phyloP scores from a whole-genome alignment of 1,140 invertebrate species.

The Aphelenchoides avenae region DNA sequence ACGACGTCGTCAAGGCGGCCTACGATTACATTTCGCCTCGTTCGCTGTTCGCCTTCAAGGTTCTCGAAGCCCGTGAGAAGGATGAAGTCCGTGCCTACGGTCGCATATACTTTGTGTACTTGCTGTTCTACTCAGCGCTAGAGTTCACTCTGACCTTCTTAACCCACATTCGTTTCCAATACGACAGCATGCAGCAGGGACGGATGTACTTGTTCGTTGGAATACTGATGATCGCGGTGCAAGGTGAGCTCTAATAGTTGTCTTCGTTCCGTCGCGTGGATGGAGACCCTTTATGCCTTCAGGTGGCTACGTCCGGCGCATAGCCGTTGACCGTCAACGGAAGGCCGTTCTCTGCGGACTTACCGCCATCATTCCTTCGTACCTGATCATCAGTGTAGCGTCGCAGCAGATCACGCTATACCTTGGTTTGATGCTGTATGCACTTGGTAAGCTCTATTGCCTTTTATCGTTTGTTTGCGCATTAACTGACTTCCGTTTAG shows the following conservation, averaged over 20 bases:
- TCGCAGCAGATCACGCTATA: slow-evolving; percentile 68
- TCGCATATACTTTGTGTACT: slow-evolving; percentile 82
- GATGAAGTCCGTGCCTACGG: slow-evolving; percentile 72
- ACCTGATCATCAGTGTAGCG: slow-evolving; percentile 76
- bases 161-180: slow-evolving; percentile 84
- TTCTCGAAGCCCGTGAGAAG: slow-evolving; percentile 59
- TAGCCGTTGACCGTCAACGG: slow-evolving; percentile 73
- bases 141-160: slow-evolving; percentile 97
- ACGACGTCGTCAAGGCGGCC: slow-evolving; percentile 3
- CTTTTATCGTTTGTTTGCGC: neutral
- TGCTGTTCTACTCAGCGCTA: slow-evolving; percentile 92
- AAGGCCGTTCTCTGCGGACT: slow-evolving; percentile 73
- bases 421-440: slow-evolving; percentile 77
- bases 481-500: slow-evolving; percentile 1
- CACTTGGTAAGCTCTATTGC: slow-evolving; percentile 63
- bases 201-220: slow-evolving; percentile 94
- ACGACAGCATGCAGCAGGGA: slow-evolving; percentile 89
- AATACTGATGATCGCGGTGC: slow-evolving; percentile 83
- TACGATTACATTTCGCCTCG: slow-evolving; percentile 68
- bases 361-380: slow-evolving; percentile 79
- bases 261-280: neutral
- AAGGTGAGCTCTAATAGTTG: slow-evolving; percentile 65
- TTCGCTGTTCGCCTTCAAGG: slow-evolving; percentile 67
- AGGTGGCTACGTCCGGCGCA: slow-evolving; percentile 74
- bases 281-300: slow-evolving; percentile 5